phyloP scores from a whole-genome alignment of 2,888 invertebrate species.

The Gortyna flavago region DNA sequence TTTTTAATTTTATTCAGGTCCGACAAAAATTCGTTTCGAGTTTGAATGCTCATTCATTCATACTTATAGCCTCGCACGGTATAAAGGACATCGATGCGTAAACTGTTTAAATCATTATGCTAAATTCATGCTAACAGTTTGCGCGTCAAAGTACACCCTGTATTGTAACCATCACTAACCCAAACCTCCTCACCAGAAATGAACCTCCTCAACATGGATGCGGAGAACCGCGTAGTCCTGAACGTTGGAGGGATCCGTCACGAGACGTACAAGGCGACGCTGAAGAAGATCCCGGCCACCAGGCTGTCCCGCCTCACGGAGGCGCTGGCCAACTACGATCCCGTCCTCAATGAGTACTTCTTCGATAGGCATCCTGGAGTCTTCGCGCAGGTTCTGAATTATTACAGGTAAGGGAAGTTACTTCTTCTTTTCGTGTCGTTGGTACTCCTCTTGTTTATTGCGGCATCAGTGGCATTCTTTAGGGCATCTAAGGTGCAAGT shows the following conservation, averaged over 20 bases:
- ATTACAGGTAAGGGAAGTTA: slow-evolving; percentile 93
- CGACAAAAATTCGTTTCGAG: too few relatives aligned
- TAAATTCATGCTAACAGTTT: neutral
- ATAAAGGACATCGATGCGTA: neutral
- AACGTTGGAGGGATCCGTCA: slow-evolving; percentile 99
- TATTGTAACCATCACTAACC: slow-evolving; percentile 4
- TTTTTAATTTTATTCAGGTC: too few relatives aligned
- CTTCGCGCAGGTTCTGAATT: slow-evolving; percentile 99
- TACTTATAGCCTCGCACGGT: neutral
- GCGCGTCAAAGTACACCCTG: neutral
- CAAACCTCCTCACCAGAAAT: slow-evolving; percentile 86
- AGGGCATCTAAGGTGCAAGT: too few relatives aligned
- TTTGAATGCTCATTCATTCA: neutral
- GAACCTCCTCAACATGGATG: slow-evolving; percentile 98
- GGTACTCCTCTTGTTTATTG: too few relatives aligned
- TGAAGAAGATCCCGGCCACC: slow-evolving; percentile 99
- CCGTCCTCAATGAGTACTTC: slow-evolving; percentile 99
- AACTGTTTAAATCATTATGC: too few relatives aligned
- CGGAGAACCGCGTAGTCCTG: slow-evolving; percentile 99
- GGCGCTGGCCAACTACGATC: slow-evolving; percentile 99
- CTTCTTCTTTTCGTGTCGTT: too few relatives aligned
- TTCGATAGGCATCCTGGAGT: slow-evolving; percentile 99
- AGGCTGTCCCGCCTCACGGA: slow-evolving; percentile 98
- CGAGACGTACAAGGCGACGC: slow-evolving; percentile 98
- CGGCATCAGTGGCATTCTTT: too few relatives aligned